These are phyloP conservation scores for Cephus cinctus DNA, from an alignment of 1,140 invertebrate species.

Conservation along the genomic window DNA sequence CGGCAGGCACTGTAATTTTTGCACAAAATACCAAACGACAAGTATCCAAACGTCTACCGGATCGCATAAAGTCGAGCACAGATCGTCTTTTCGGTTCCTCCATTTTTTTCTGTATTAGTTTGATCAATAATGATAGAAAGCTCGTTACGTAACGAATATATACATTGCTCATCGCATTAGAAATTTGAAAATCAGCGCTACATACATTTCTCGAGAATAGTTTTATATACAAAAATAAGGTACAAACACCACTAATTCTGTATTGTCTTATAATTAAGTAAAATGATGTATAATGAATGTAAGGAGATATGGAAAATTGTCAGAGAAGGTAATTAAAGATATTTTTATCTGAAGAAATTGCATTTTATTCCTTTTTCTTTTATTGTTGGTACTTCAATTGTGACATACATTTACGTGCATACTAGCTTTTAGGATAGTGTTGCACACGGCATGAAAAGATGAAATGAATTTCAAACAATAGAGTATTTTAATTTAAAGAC, in stretches of 20 bases:
- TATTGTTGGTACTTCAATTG: neutral
- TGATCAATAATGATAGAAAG: slow-evolving; percentile 9
- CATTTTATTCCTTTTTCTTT: neutral
- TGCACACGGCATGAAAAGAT: slow-evolving; percentile 8
- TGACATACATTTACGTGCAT: neutral
- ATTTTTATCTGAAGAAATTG: neutral
- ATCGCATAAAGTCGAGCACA: slow-evolving; percentile 8
- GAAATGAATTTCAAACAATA: slow-evolving; percentile 1
- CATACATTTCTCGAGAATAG: too few species aligned
- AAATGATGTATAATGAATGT: too few species aligned
- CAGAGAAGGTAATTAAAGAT: too few species aligned
- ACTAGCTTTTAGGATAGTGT: slow-evolving; percentile 6
- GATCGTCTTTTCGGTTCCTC: slow-evolving; percentile 8
- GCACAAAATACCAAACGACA: slow-evolving; percentile 13
- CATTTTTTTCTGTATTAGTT: slow-evolving; percentile 9
- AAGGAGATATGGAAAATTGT: too few species aligned
- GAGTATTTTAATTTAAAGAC: slow-evolving; percentile 6
- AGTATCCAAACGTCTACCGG: neutral
- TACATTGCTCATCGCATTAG: too few species aligned
- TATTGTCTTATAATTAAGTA: neutral
- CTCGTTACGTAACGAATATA: neutral
- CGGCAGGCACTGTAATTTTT: neutral
- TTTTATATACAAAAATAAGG: neutral
- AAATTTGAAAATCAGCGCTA: too few species aligned
- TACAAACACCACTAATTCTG: neutral